Percentiles rank a stretch among this genome's conserved stretches.
Conservation (phyloP, 2,888 invertebrate genomes). For the Gymnosoma rotundatum region DNA sequence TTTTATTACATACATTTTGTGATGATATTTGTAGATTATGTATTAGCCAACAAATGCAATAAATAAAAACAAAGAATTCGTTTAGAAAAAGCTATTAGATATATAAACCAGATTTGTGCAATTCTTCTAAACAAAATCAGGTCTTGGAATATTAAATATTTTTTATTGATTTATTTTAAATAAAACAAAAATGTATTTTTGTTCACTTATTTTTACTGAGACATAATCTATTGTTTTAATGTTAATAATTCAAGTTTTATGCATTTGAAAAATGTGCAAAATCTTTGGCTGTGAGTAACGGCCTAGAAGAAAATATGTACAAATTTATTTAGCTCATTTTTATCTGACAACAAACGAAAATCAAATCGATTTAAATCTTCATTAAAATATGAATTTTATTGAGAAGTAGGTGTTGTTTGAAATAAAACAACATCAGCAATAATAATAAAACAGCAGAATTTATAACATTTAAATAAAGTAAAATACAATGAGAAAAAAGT, state of each 20-base stretch:
- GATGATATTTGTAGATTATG: not conserved
- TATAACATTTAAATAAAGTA: constrained; percentile 16
- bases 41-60: not conserved
- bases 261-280: not conserved
- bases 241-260: constrained; percentile 17
- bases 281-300: not conserved
- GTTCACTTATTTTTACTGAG: not conserved
- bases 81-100: not conserved
- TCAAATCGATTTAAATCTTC: constrained; percentile 1
- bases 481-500: constrained; percentile 27
- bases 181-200: not conserved
- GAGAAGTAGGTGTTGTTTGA: constrained; percentile 52
- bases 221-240: constrained; percentile 9
- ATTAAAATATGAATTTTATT: constrained; percentile 34
- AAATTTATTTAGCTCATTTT: not conserved
- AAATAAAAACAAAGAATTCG: not conserved
- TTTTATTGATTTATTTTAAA: not conserved
- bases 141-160: constrained; percentile 2
- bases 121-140: not conserved
- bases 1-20: not conserved
- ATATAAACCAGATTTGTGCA: not conserved
- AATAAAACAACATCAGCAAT: constrained; percentile 24
- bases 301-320: not conserved
- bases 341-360: not conserved
- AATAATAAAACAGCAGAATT: not conserved